Base-by-base conservation (phyloP, 2,797 vertebrate genomes). In the Synaphobranchus kaupii region DNA sequence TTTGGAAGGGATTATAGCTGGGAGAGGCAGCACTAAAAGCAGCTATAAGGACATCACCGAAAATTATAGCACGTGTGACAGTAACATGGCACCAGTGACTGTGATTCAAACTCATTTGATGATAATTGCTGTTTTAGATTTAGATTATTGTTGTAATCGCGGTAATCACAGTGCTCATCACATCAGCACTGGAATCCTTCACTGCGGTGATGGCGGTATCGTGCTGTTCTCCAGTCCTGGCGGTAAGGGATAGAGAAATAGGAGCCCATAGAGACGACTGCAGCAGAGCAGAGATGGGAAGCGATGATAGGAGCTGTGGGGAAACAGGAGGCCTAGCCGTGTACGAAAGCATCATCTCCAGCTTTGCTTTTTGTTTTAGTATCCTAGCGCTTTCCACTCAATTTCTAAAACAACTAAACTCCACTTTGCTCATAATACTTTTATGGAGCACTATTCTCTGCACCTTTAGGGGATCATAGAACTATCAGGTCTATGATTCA, bases 71-170 rank as follows among this genome's bases (percentile, higher is more conserved):
- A 54, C 48, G 34, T 28, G 52, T 17, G 82, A 83, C 52, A 56
- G 52, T 50, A n/a, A 34, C 28, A 50, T 56, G 52, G 52, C 52
- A 17, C n/a, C 82, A 83, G 13, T 56, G 82, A 83, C 28, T 54
- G 52, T 34, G n/a, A 56, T 54, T 31, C 52, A 13, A 56, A 50
- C n/a, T 83, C n/a, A 56, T 83, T 54, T 56, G 28, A 83, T 56
- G 82, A 83, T 83, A 83, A 56, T 83, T 83, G 52, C 52, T 56
- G 31, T 54, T 83, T 54, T 56, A 54, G 48, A 83, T 83, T 17
- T 54, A 13, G 50, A 28, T 54, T 54, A 81, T 34, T 81, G 78
- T 47, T 78, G 17, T 50, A 80, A 25, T 76, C 31, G 15, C 31
- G 17, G 71, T 76, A 76, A 76, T 80, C 76, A 50, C 47, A 48